A percentile compares a stretch with the other conserved stretches of the same genome.
phyloP scores from a whole-genome alignment of 53 echinoderm and acorn worm genomes.

The Holothuria scabra region DNA sequence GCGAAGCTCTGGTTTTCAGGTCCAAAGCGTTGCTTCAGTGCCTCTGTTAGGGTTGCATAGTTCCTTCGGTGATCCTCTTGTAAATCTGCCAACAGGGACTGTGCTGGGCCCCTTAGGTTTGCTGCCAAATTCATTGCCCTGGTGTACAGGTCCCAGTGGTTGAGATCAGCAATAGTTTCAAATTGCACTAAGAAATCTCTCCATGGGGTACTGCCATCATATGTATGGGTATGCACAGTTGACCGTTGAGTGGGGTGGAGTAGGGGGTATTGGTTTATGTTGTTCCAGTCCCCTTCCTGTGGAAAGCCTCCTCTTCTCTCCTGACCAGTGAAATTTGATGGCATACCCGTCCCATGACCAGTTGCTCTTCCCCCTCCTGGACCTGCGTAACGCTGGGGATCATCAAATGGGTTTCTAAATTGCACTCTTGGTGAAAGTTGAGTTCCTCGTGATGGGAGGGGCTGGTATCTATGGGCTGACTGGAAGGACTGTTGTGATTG shows the following conservation, averaged over 20 bases:
- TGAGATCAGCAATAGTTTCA: neutral
- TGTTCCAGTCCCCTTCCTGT: neutral
- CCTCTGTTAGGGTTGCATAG: neutral
- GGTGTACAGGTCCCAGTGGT: neutral
- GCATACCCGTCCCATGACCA: neutral
- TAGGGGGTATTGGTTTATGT: neutral
- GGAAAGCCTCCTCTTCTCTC: neutral
- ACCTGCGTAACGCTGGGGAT: neutral
- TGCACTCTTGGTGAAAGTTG: neutral
- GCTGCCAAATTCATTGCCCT: constrained; percentile 13
- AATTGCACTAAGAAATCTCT: neutral
- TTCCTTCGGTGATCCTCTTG: constrained; percentile 1
- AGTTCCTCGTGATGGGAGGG: neutral
- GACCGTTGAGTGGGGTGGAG: neutral
- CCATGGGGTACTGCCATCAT: neutral
- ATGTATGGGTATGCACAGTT: neutral
- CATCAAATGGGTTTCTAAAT: neutral
- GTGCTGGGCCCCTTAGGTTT: neutral
- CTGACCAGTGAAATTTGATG: neutral
- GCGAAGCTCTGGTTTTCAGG: no score
- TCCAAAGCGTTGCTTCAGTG: constrained; percentile 8
- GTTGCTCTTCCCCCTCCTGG: neutral
- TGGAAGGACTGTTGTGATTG: neutral
- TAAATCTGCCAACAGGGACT: constrained; percentile 3
- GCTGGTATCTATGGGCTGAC: neutral